Conservation (phyloP, 1,140 invertebrate genomes). For the Oscheius sp. region DNA sequence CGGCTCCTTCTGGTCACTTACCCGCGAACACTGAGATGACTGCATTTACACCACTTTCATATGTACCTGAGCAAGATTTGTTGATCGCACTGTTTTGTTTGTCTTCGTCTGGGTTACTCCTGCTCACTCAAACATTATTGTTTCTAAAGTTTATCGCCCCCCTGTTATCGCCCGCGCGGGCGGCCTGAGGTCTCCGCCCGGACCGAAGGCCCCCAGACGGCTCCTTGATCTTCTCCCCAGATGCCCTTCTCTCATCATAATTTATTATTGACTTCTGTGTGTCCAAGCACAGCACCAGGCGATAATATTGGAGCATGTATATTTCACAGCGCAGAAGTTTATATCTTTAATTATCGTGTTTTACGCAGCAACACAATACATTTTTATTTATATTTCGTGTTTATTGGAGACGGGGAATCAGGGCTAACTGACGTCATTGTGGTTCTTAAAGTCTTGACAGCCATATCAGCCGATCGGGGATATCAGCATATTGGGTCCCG, state of each 20-base stretch:
- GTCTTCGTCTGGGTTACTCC: background rate
- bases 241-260: background rate
- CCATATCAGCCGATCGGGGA: too few species aligned
- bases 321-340: background rate
- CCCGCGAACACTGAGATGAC: background rate
- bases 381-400: too few species aligned
- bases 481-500: too few species aligned
- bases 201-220: background rate
- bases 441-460: too few species aligned
- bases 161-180: background rate
- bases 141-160: background rate
- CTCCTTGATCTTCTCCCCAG: background rate
- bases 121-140: background rate
- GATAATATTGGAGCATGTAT: background rate
- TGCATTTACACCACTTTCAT: background rate
- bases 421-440: too few species aligned
- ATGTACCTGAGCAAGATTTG: background rate
- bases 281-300: too few species aligned
- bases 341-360: too few species aligned
- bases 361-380: too few species aligned
- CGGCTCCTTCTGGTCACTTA: background rate
- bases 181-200: background rate
- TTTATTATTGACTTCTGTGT: background rate
- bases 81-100: background rate
- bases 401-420: too few species aligned